Percentiles rank a stretch among this genome's conserved stretches.
Evolutionary conservation across 2,888 invertebrate species (phyloP).

Genomic region (Muscina levida): DNA sequence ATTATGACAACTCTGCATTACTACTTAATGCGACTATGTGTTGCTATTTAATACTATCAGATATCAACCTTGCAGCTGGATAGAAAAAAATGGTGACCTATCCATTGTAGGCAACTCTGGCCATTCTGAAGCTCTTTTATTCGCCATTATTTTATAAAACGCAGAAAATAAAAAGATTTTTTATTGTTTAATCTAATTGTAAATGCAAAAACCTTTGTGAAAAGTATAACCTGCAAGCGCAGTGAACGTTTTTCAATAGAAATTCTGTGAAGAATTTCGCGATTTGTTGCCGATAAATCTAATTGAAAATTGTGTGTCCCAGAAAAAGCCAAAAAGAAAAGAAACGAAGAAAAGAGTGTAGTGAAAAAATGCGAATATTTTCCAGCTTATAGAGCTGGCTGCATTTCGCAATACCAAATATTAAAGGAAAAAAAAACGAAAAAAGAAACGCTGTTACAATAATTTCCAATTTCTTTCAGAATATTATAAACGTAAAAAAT

Average conservation of each 20-base stretch:
- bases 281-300: slow-evolving; percentile 65
- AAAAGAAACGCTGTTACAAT: slow-evolving; percentile 5
- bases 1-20: too few relatives aligned
- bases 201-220: slow-evolving; percentile 66
- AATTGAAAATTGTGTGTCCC: slow-evolving; percentile 66
- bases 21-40: too few relatives aligned
- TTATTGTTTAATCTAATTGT: slow-evolving; percentile 46
- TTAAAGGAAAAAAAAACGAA: slow-evolving; percentile 16
- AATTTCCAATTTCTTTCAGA: background rate
- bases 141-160: slow-evolving; percentile 62
- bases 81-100: too few relatives aligned
- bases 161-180: slow-evolving; percentile 61
- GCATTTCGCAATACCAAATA: slow-evolving; percentile 33
- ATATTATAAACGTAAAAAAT: slow-evolving; percentile 7
- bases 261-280: slow-evolving; percentile 66
- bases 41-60: too few relatives aligned
- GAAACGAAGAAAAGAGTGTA: slow-evolving; percentile 68
- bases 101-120: slow-evolving; percentile 59
- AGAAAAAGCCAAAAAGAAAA: slow-evolving; percentile 55
- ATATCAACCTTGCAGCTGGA: too few relatives aligned
- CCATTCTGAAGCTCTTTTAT: slow-evolving; percentile 63
- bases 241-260: slow-evolving; percentile 69
- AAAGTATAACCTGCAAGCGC: slow-evolving; percentile 69
- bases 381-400: slow-evolving; percentile 46
- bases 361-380: slow-evolving; percentile 73